A percentile compares a stretch with the other conserved stretches of the same genome.
phyloP scores from a whole-genome alignment of 2,888 invertebrate genomes.

The Scrobipalpa costella region DNA sequence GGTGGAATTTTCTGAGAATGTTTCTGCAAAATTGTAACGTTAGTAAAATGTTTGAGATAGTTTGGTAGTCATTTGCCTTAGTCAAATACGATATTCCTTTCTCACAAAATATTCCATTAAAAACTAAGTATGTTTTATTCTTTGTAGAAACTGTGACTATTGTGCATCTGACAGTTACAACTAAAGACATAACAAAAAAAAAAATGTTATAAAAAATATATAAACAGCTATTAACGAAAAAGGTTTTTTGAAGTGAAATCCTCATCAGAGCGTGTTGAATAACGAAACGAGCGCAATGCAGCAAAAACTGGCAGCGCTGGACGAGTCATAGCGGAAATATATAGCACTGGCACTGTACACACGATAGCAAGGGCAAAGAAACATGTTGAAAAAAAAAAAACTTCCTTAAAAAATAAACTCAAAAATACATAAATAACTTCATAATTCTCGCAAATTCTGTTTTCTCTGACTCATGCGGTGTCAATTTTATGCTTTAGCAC shows the following conservation, averaged over 20 bases:
- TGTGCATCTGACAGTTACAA: too few relatives aligned
- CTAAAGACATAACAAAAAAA: too few relatives aligned
- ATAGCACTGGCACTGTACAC: background rate
- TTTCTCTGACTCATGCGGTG: too few relatives aligned
- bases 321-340: constrained; percentile 25
- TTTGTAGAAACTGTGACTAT: too few relatives aligned
- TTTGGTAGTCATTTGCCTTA: background rate
- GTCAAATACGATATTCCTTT: background rate
- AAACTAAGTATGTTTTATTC: too few relatives aligned
- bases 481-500: too few relatives aligned
- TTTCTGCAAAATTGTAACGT: background rate
- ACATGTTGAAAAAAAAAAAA: background rate
- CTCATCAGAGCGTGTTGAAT: constrained; percentile 12
- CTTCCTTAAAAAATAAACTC: background rate
- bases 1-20: background rate
- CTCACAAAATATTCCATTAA: too few relatives aligned
- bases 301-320: constrained; percentile 32
- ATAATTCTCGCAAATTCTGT: too few relatives aligned
- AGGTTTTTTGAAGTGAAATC: background rate
- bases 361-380: background rate
- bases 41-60: background rate
- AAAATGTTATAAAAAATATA: too few relatives aligned
- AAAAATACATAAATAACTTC: too few relatives aligned
- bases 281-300: constrained; percentile 34
- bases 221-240: background rate